Conservation (phyloP, 1,140 invertebrate species). For the Globodera ellingtonae region DNA sequence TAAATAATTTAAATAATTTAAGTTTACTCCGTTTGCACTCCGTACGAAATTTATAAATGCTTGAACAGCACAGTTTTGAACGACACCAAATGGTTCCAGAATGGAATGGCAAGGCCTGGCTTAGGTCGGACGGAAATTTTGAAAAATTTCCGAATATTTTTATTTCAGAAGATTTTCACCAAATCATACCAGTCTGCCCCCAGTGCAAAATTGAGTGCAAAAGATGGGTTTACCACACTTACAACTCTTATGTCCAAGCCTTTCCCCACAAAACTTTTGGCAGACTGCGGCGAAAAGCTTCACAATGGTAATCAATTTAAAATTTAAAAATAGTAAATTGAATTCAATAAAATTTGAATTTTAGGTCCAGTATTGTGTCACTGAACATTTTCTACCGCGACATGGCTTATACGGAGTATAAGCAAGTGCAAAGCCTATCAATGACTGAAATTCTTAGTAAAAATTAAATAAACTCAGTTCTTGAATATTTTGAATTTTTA, state of each 20-base stretch:
- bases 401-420: slow-evolving; percentile 62
- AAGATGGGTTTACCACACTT: slow-evolving; percentile 58
- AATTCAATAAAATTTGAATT: slow-evolving; percentile 6
- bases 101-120: not conserved
- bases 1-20: slow-evolving; percentile 12
- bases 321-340: too few relatives aligned
- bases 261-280: slow-evolving; percentile 46
- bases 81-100: slow-evolving; percentile 24
- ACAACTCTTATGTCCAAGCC: slow-evolving; percentile 58
- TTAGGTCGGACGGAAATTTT: not conserved
- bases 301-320: not conserved
- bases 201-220: slow-evolving; percentile 61
- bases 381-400: slow-evolving; percentile 64
- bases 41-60: slow-evolving; percentile 47
- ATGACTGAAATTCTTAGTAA: slow-evolving; percentile 51
- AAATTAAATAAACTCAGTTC: not conserved
- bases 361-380: slow-evolving; percentile 55
- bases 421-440: slow-evolving; percentile 55
- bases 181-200: slow-evolving; percentile 28
- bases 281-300: slow-evolving; percentile 31
- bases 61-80: slow-evolving; percentile 27
- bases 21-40: slow-evolving; percentile 51
- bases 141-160: not conserved
- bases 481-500: too few relatives aligned
- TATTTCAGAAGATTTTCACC: slow-evolving; percentile 23